Evolutionary conservation across 2,797 vertebrate species (phyloP).

Genomic region (Alectoris magna): DNA sequence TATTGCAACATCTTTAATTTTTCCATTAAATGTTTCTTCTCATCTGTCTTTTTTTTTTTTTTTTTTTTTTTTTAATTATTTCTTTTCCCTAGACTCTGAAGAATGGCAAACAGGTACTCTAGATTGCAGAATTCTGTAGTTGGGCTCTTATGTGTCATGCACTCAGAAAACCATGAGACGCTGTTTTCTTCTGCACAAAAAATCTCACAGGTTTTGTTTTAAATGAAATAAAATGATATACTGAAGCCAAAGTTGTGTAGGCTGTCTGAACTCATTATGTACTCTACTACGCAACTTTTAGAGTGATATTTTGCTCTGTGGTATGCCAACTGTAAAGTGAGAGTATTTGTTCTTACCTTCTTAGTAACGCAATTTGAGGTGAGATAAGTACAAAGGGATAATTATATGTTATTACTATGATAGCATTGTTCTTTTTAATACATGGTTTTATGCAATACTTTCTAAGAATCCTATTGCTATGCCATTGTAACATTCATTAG

Average conservation of each 20-base stretch:
- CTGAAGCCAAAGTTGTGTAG: background rate
- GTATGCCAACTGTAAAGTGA: background rate
- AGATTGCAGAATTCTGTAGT: background rate
- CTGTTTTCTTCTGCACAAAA: background rate
- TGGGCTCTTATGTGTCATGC: background rate
- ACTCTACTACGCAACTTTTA: background rate
- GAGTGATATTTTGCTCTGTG: background rate
- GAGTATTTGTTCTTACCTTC: background rate
- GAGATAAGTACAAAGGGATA: slow-evolving; percentile 14
- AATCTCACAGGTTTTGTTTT: background rate
- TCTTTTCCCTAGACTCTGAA: background rate
- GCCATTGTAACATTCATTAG: background rate
- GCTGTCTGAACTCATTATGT: background rate
- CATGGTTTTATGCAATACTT: slow-evolving; percentile 16
- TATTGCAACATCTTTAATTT: background rate
- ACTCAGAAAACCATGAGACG: background rate
- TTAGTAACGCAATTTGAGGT: slow-evolving; percentile 1
- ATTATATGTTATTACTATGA: slow-evolving; percentile 29
- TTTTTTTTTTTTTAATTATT: background rate
- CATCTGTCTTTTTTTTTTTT: background rate
- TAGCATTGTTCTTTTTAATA: slow-evolving; percentile 13
- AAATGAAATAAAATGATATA: background rate
- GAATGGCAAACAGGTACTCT: background rate
- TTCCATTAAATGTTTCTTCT: background rate
- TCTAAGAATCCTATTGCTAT: background rate